Evolutionary conservation across 23 tunicate species (phyloP), one percentile per base, ranked within the genome.

Genomic region (Phallusia fumigata): DNA sequence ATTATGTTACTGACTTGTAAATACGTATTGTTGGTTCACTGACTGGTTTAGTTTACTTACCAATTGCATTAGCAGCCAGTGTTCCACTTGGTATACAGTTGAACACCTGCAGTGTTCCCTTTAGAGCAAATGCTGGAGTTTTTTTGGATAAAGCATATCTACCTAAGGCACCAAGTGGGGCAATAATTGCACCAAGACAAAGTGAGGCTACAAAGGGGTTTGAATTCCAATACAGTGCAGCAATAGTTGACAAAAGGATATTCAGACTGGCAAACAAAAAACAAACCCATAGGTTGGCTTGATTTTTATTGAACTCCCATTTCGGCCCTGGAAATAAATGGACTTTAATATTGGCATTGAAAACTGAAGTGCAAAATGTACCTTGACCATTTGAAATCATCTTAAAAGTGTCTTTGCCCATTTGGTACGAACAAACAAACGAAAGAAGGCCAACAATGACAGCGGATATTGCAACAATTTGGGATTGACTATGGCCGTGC

Each of bases 401-500:
- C 28, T 16, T 58, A 24, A 22, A 58, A 58, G 69, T 26, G 53
- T 87, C 90, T 21, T 52, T 64, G 40, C 90, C 90, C 47, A 80
- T 69, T 65, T 33, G 30, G 51, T 82, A 87, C 47, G 85, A 87
- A 30, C 85, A 74, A 30, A 74, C 35, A 31, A 74, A 76, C 22
- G 90, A 73, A 32, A 75, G 69, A 6, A 87, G 35, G 34, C 90
- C 90, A n/a, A 81, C 36, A 19, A 81, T 26, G 40, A 87, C 73
- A 49, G 79, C 79, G 19, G 77, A 74, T n/a, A 87, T 33, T 75
- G 90, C 85, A 31, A 52, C 58, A 77, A 87, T 31, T 49, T 80
- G 80, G 33, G 76, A 64, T 26, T 81, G 74, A 32, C 85, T 78
- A 21, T 26, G 32, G n/a, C 85, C 50, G 2, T 31, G 32, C 24